These are phyloP conservation scores for Chiloscyllium punctatum DNA, from an alignment of 2,797 vertebrate species.

Conservation along the genomic window DNA sequence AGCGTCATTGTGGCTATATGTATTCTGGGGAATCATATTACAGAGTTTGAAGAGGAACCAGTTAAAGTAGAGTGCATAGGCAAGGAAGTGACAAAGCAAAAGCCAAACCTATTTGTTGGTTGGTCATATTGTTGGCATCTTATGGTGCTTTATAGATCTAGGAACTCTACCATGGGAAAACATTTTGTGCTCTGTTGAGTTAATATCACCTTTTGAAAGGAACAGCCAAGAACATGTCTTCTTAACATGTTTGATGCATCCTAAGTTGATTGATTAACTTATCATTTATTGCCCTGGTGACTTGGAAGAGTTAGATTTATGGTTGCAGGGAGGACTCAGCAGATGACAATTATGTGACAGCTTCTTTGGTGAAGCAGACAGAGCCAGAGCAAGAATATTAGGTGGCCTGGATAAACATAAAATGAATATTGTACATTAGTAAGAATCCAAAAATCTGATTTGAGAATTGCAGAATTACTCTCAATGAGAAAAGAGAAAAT, in stretches of 20 bases:
- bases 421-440: too few species aligned
- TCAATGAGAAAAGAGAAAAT: too few species aligned
- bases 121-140: neutral
- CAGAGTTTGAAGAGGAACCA: neutral
- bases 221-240: neutral
- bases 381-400: too few species aligned
- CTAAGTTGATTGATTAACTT: neutral
- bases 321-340: neutral
- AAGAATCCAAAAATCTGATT: too few species aligned
- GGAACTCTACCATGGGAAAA: neutral
- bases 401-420: too few species aligned
- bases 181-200: neutral
- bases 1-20: too few species aligned
- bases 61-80: neutral
- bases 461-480: too few species aligned
- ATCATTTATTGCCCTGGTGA: neutral
- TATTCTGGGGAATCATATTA: neutral
- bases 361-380: neutral
- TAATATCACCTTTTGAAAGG: neutral
- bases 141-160: neutral
- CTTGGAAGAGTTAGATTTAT: neutral
- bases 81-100: neutral
- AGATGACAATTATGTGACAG: neutral
- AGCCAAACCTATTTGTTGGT: too few species aligned
- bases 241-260: neutral